Percentiles rank a stretch among this genome's conserved stretches.
These are phyloP conservation scores for Cosmopolites sordidus DNA, from an alignment of 2,888 invertebrate genomes.

Conservation along the genomic window DNA sequence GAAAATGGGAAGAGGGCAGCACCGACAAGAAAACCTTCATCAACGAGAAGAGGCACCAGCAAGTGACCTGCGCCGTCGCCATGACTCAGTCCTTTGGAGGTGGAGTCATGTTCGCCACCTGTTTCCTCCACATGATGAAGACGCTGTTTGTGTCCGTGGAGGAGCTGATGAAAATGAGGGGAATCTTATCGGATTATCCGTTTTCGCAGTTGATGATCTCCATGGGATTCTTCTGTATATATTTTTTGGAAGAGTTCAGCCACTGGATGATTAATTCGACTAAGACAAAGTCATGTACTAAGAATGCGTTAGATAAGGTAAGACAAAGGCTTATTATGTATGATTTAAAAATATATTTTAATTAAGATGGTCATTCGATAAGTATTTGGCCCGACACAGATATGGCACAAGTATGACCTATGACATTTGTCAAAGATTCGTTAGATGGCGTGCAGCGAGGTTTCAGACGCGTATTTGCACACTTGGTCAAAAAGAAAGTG, in stretches of 20 bases:
- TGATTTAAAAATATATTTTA: too few relatives aligned
- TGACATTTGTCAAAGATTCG: too few relatives aligned
- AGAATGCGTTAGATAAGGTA: constrained; percentile 16
- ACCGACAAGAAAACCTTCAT: constrained; percentile 28
- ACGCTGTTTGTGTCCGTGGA: constrained; percentile 51
- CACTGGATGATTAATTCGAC: constrained; percentile 42
- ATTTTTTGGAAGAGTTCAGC: constrained; percentile 53
- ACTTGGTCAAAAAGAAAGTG: too few relatives aligned
- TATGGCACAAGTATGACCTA: too few relatives aligned
- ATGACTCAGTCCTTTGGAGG: constrained; percentile 53
- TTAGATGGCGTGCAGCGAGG: too few relatives aligned
- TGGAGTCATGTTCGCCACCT: constrained; percentile 56
- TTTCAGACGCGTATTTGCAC: too few relatives aligned
- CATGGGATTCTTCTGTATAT: constrained; percentile 54
- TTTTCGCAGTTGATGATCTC: constrained; percentile 53
- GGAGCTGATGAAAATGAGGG: constrained; percentile 39
- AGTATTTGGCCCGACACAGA: too few relatives aligned
- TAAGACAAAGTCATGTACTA: constrained; percentile 3
- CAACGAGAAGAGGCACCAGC: constrained; percentile 39
- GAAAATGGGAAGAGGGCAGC: constrained; percentile 40
- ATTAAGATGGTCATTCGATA: too few relatives aligned
- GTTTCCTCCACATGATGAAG: constrained; percentile 56
- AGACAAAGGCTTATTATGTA: too few relatives aligned
- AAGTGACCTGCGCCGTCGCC: constrained; percentile 42
- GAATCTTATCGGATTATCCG: constrained; percentile 43